Base-by-base conservation (phyloP, 2,888 invertebrate genomes). In the Nysson spinosus region DNA sequence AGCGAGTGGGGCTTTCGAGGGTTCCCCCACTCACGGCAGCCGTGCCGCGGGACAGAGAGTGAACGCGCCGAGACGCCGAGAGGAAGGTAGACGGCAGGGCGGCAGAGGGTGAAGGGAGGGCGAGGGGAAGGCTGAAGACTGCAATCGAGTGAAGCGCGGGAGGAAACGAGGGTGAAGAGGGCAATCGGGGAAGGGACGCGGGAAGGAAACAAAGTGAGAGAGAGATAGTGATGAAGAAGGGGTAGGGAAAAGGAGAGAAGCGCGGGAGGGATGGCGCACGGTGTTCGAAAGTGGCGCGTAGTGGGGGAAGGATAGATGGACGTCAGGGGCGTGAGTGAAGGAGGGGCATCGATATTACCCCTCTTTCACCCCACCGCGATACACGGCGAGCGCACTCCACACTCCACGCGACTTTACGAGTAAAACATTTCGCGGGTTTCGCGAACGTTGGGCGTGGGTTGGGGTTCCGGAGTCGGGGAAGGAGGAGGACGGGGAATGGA, bases 371-470 rank as follows among this genome's bases (percentile, higher is more conserved):
- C 51, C 65, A 32, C 12, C 12, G 14, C 3, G 4, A 9, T 3
- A 4, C 14, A 3, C 14, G 14, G 34, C 11, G 54, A 54, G 66
- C 72, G 69, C 43, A 51, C 67, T 65, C 65, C 76, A 67, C 72
- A 51, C 72, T 70, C 69, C 72, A 69, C 75, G 79, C 77, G 76
- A 77, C 77, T 77, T 76, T 72, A 75, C 72, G 77, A 82, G 82
- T 81, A 80, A 83, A 84, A 84, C 84, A 83, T 84, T 85, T 85
- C 84, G 83, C 85, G 83, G 82, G 82, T 82, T 81, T 83, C 79
- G 80, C 78, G 80, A 79, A 69, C 66, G 69, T 55, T 50, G 66
- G 69, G 74, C 55, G 75, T 51, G 69, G 69, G 60, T 52, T 55
- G 63, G 47, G 56, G 66, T 39, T 40, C 50, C 37, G 43, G 37